Base-by-base conservation (phyloP, 2,888 invertebrate genomes). In the Baccha elongata region DNA sequence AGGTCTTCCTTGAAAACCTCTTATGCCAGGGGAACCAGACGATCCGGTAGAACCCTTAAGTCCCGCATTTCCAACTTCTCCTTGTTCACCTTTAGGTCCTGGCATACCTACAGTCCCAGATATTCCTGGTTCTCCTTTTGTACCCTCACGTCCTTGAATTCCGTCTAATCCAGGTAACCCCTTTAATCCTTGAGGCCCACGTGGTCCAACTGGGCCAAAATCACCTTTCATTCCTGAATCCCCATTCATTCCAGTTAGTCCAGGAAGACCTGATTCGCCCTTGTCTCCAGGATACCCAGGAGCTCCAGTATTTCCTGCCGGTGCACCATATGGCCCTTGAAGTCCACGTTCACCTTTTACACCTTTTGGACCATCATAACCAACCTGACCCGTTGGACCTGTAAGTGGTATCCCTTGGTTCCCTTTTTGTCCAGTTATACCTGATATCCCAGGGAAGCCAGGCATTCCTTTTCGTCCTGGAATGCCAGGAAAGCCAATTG, bases 221-320 rank as follows among this genome's bases (percentile, higher is more conserved):
- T 93, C 92, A 85, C 94, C 94, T 86, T 93, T 93, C 0, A 88
- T 88, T 35, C 94, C 93, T 3, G 86, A 72, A 0, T 29, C 6
- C 0, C 91, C 91, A 10, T 87, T 86, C 0, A 32, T 35, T n/a
- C 91, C 91, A 35, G 89, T 85, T 1, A 64, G 69, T 55, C 97
- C 97, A 19, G 94, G 92, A 19, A 91, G 91, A 35, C 97, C 97
- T 40, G 93, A 91, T 55, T 91, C 91, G 53, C 97, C 97, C 62
- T 94, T 93, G 86, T 93, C 93, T 29, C 97, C 97, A 19, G 94
- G 93, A 78, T 92, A 92, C 85, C 96, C 97, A 87, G 93, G 93
- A 19, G 88, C 86, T 69, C 97, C 97, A 11, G 91, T 89, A 0
- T 92, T 91, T 29, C 96, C 96, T 26, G 91, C 87, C 2, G 2